phyloP scores from a whole-genome alignment of 2,888 invertebrate species.

The Melanophora roralis region DNA sequence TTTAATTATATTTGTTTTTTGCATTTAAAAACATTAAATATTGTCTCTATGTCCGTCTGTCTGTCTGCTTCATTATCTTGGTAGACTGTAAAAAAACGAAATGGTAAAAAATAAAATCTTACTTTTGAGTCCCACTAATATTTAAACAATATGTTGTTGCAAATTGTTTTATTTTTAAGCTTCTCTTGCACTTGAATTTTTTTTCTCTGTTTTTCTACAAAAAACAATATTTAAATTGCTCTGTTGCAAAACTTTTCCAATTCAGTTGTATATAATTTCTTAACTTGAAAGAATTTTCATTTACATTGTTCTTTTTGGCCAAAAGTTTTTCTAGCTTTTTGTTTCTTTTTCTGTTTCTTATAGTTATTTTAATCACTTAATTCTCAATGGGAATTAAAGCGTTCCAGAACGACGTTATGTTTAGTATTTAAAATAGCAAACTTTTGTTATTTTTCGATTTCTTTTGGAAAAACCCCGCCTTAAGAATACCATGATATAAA shows the following conservation, averaged over 20 bases:
- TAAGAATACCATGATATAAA: not conserved
- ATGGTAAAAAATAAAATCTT: not conserved
- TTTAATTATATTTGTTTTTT: no score
- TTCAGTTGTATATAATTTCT: conserved; percentile 52
- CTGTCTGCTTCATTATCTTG: conserved; percentile 54
- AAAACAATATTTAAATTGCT: conserved; percentile 49
- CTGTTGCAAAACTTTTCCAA: conserved; percentile 30
- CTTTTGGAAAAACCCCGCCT: not conserved
- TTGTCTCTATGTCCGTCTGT: no score
- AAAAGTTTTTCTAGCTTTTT: not conserved
- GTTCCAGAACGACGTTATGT: conserved; percentile 2
- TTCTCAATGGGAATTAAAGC: conserved; percentile 42
- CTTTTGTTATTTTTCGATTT: not conserved
- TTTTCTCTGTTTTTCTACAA: not conserved
- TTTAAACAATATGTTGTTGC: conserved; percentile 62
- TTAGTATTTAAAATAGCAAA: conserved; percentile 3
- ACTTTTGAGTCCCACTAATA: conserved; percentile 24
- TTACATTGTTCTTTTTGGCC: conserved; percentile 17
- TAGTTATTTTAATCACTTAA: conserved; percentile 48
- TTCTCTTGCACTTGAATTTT: conserved; percentile 45
- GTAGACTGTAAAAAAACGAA: conserved; percentile 7
- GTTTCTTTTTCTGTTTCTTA: not conserved
- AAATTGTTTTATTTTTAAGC: conserved; percentile 49
- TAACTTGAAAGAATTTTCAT: conserved; percentile 26
- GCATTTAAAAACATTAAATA: conserved; percentile 52